Base-by-base conservation (phyloP, 2,113 vertebrate genomes). In the Hypocryptadius cinnamomeus region DNA sequence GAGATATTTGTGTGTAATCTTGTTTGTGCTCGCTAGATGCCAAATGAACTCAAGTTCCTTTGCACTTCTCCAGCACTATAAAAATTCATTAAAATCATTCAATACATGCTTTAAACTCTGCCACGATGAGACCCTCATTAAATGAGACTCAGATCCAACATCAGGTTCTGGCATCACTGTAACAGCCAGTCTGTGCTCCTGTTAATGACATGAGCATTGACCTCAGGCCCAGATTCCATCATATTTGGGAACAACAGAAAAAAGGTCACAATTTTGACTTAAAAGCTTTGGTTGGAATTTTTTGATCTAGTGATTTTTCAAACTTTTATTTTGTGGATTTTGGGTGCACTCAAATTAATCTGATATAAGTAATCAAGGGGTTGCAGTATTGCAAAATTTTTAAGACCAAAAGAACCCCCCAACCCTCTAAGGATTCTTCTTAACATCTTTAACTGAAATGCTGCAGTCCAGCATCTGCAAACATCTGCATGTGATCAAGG, bases 1-100 rank as follows among this genome's bases (percentile, higher is more conserved):
- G 76, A 88, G 60, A 79, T 78, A 80, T 83, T 95, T 80, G 30
- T 95, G 87, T 88, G 79, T 90, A 94, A 96, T 95, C 92, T 92
- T 10, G 27, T 91, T 93, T 90, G 63, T 0, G 0, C 63, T 94
- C 1, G 2, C 85, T 65, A 57, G 90, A 89, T 57, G 63, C 82
- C 79, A 87, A 94, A 87, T 45, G 51, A 94, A 71, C 69, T 74
- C 77, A 21, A 72, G 60, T 56, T 80, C 77, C 39, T 70, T 85
- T 2, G 11, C 63, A 82, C 50, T 30, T 79, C 61, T 64, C 50
- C 84, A 76, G 54, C 44, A 21, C 15, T 44, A 40, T 24, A 48
- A 82, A 90, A 90, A 87, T 68, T 59, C n/a, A 69, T 78, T 64
- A 8, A 53, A 94, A 25, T 63, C 22, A 39, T 45, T 53, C 40